Percentiles rank a stretch among this genome's conserved stretches.
phyloP scores from a whole-genome alignment of 2,113 vertebrate genomes.

The Heterochromis multidens region DNA sequence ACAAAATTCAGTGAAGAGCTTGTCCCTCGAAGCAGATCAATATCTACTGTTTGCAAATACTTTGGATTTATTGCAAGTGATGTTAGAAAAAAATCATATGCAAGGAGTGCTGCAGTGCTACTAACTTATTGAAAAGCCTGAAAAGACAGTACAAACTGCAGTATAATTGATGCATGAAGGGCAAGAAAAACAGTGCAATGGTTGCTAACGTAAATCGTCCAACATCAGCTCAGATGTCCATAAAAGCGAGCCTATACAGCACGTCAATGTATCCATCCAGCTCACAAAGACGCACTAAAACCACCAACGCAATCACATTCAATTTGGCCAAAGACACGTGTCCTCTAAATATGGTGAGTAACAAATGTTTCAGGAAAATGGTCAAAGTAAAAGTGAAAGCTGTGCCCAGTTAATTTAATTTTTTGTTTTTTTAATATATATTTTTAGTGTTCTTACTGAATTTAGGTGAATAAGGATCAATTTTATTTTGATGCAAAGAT shows the following conservation, averaged over 20 bases:
- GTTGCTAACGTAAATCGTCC: not conserved
- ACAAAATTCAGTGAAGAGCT: not conserved
- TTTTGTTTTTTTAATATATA: too few species aligned
- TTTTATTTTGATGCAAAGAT: not conserved
- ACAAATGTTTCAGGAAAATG: not conserved
- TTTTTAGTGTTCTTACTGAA: too few species aligned
- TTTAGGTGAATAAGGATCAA: not conserved
- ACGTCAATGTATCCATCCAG: fast-evolving
- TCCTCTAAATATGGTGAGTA: not conserved
- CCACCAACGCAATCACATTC: fast-evolving
- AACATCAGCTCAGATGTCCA: not conserved
- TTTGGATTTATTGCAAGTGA: not conserved
- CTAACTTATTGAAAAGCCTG: not conserved
- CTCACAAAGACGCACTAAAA: not conserved
- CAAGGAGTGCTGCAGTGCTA: not conserved
- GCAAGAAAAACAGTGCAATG: not conserved
- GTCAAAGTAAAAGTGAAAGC: not conserved
- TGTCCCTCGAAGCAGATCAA: too few species aligned
- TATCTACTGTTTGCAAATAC: not conserved
- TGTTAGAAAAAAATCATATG: not conserved
- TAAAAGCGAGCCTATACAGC: not conserved
- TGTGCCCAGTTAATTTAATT: not conserved
- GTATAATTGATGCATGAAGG: not conserved
- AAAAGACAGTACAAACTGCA: not conserved
- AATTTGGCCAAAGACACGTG: not conserved